Conservation (phyloP, 2,113 vertebrate species). For the Anthoscopus minutus region DNA sequence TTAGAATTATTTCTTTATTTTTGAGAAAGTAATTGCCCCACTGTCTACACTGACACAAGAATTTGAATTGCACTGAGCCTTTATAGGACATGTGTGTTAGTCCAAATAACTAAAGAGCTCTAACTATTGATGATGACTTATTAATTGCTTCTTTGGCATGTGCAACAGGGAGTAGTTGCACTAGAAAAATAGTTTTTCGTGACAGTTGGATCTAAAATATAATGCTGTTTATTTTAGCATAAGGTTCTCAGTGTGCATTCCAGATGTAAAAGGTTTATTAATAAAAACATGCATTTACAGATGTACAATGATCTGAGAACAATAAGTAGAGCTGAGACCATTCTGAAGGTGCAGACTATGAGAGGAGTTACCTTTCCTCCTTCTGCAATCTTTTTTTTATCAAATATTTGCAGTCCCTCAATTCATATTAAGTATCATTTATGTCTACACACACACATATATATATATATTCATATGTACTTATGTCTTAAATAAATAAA, state of each 20-base stretch:
- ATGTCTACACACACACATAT: background rate
- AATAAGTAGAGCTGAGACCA: background rate
- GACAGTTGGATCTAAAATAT: background rate
- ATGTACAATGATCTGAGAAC: conserved; percentile 36
- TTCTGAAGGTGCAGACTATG: conserved; percentile 54
- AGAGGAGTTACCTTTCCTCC: conserved; percentile 50
- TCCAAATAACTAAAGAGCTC: background rate
- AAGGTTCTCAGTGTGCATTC: background rate
- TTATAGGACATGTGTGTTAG: background rate
- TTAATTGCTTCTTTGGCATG: background rate
- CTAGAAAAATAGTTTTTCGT: background rate
- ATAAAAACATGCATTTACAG: conserved; percentile 55
- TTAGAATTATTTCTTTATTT: background rate
- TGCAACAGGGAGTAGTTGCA: background rate
- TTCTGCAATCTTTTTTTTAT: conserved; percentile 52
- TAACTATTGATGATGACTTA: background rate
- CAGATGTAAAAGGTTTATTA: conserved; percentile 49
- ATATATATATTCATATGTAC: background rate
- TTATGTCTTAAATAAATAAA: conserved; percentile 50
- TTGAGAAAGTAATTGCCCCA: background rate
- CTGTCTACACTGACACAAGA: background rate
- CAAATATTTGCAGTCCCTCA: conserved; percentile 34
- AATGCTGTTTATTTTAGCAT: conserved; percentile 10
- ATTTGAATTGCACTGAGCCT: background rate
- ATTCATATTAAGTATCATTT: conserved; percentile 51